phyloP scores from a whole-genome alignment of 1,140 invertebrate genomes.

The Anadara kagoshimensis region DNA sequence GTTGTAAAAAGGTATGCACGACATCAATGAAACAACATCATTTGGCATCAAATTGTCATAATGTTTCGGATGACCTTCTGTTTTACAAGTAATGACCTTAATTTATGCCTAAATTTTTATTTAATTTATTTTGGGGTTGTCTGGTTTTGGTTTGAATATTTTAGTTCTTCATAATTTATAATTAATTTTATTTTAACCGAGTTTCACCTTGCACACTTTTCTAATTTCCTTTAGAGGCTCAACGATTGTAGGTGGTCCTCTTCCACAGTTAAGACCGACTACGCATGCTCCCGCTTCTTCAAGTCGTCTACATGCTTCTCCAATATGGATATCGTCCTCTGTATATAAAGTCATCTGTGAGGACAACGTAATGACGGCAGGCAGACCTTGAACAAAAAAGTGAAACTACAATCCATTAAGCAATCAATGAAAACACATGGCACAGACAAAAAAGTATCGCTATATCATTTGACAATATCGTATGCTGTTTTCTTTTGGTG shows the following conservation, averaged over 20 bases:
- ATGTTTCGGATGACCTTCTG: no score
- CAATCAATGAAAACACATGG: no score
- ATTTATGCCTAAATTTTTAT: no score
- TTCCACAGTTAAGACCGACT: slow-evolving; percentile 57
- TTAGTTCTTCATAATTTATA: not conserved
- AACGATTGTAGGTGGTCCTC: slow-evolving; percentile 55
- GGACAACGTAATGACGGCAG: slow-evolving; percentile 43
- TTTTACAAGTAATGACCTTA: no score
- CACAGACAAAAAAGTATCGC: no score
- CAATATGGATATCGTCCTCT: slow-evolving; percentile 51
- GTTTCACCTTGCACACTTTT: slow-evolving; percentile 48
- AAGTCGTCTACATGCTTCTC: slow-evolving; percentile 47
- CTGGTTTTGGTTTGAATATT: not conserved
- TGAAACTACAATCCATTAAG: no score
- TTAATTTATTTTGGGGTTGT: not conserved
- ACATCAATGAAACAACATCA: no score
- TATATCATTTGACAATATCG: no score
- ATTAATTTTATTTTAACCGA: not conserved
- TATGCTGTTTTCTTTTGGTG: no score
- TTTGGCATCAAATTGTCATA: no score
- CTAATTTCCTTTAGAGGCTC: slow-evolving; percentile 43
- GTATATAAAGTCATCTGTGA: slow-evolving; percentile 48
- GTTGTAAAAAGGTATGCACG: no score
- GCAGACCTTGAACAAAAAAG: slow-evolving; percentile 34
- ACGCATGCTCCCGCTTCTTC: slow-evolving; percentile 56